phyloP scores from a whole-genome alignment of 2,113 vertebrate species.

The Phyllostomus discolor region DNA sequence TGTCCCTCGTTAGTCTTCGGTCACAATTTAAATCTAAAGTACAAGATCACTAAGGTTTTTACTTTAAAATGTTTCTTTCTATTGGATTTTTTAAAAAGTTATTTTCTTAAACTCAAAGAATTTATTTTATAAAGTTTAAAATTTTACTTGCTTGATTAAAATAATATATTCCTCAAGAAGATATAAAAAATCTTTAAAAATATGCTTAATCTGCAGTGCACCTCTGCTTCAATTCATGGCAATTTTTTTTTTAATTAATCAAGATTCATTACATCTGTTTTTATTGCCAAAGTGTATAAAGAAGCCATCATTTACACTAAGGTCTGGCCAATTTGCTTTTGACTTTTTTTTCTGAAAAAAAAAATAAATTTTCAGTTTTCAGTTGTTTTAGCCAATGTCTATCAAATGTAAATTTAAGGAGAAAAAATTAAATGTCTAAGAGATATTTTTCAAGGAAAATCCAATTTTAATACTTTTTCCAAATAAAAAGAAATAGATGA shows the following conservation, averaged over 20 bases:
- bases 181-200: background rate
- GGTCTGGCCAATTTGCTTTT: background rate
- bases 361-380: background rate
- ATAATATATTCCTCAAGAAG: background rate
- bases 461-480: background rate
- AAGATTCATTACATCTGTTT: background rate
- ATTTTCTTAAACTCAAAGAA: background rate
- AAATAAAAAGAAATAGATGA: background rate
- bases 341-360: background rate
- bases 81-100: background rate
- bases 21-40: background rate
- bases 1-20: background rate
- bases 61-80: background rate
- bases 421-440: background rate
- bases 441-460: background rate
- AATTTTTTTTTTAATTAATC: constrained; percentile 12
- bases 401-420: background rate
- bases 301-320: background rate
- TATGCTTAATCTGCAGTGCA: background rate
- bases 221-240: background rate
- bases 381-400: background rate
- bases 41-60: background rate
- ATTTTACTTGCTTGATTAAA: background rate
- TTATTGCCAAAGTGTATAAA: background rate
- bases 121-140: background rate